Evolutionary conservation across 2,888 invertebrate species (phyloP), one percentile per base, ranked within the genome.

Genomic region (Dendrolimus houi): DNA sequence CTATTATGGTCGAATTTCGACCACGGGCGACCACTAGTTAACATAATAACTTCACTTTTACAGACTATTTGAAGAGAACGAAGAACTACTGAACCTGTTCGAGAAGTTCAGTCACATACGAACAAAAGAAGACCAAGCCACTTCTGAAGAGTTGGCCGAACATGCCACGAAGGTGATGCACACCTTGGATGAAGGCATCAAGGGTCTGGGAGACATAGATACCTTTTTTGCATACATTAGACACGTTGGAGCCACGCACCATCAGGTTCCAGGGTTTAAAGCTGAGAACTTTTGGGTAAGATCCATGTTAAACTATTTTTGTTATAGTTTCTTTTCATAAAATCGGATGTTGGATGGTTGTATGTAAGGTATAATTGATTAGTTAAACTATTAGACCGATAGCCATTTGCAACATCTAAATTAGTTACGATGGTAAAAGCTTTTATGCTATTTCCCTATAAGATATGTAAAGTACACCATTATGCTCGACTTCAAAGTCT

Each of bases 101-200:
- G 94, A 94, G 62, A 95, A 95, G 81, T 96, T 97, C 79, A 93
- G 93, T 58, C 93, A 95, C 66, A 85, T 96, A 59, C 93, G 93
- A 69, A 95, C 95, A 3, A 93, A 93, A 64, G 95, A 96, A 66
- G 94, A 95, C 63, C 95, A 96, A 74, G 93, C 94, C 56, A 93
- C 93, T 66, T 96, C 96, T 61, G 92, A 95, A 76, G 96, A 96
- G 77, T 83, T 97, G 62, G 95, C 95, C n/a, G 95, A 96, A 68
- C 97, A 97, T 72, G 97, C 97, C 12, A 94, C 93, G 61, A 94
- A 95, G 71, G 97, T 97, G 53, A 97, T 97, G 97, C 93, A 93
- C 64, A 96, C 97, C 1, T 83, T 97, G 64, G 97, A 97, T 77
- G 96, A 97, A 70, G 95, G 96, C 56, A 97, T 97, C 85, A 95